Evolutionary conservation across 1,140 invertebrate species (phyloP), one percentile per base, ranked within the genome.

Genomic region (Brachionus asplanchnoidis): DNA sequence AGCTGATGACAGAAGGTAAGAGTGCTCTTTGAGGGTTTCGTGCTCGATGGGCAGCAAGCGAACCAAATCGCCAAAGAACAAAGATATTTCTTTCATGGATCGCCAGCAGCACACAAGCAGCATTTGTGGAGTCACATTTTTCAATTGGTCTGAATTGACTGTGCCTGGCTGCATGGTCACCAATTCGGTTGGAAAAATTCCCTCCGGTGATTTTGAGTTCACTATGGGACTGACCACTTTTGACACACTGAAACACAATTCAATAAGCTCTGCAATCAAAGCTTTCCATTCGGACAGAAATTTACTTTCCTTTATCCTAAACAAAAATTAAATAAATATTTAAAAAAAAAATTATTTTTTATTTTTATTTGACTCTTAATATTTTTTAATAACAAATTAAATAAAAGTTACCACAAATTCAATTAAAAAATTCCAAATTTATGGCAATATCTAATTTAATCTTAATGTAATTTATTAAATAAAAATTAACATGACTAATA

Each of bases 51-150:
- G 50, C 17, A 85, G 20, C 14, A 83, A 46, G 14, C 78, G 68
- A 26, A 44, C 87, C 12, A 91, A 84, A 28, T 92, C 88, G 0
- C 93, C 93, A 85, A 94, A 91, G 0, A 93, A 87, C 7, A 93
- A 87, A 84, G 93, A 93, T 5, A 91, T 87, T 91, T 94, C 94
- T 89, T 94, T 94, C 42, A 94, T 91, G 70, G 92, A 94, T 85
- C 95, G 92, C 96, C 96, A 98, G 8, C 94, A 93, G 88, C 95
- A 96, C 0, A 97, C 91, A 17, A 97, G 88, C 36, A 98, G 91
- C 70, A 84, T 73, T 84, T 84, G 84, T 42, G 82, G 60, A 14
- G 82, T 84, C n/a, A 84, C 60, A 56, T 28, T 46, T 50, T 53
- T 60, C 2, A 46, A 3, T 17, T 32, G 8, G 4, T 84, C 60